Base-by-base conservation (phyloP, 2,113 vertebrate species). In the Paradisaea rubra region DNA sequence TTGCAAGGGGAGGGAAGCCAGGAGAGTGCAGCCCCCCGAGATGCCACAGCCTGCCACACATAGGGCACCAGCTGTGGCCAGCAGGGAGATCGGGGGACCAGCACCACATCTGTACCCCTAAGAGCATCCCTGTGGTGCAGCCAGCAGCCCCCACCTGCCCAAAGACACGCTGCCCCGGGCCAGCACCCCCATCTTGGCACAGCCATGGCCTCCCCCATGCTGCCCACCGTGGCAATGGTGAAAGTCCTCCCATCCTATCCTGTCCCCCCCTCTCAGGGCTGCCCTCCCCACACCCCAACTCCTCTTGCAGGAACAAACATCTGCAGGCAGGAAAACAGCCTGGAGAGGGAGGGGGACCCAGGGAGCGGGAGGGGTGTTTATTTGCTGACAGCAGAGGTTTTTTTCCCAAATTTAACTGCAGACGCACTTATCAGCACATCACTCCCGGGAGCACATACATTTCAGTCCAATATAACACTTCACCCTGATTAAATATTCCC, bases 381-480 rank as follows among this genome's bases (percentile, higher is more conserved):
- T 78, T 89, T 86, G 83, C 68, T 64, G 83, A 57, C 10, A 13
- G 63, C 35, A 73, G 41, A 23, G 3, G n/a, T n/a, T 64, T 80
- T 71, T 66, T 30, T 20, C 53, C 71, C 33, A 57, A 54, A 78
- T 94, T 88, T 81, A 81, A 77, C 56, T 3, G 3, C 73, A 84
- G 79, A 57, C 64, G 56, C 74, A 31, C 56, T 91, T 70, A 90
- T 66, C 92, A 72, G 74, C 68, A 37, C 9, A 49, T 85, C 24
- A 1, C 70, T 71, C 66, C 94, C 81, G 63, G 49, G 8, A 93
- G 92, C 79, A 89, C 89, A 91, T 14, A 66, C 47, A 82, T 80
- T 92, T 81, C 65, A 61, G 88, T 72, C 83, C 66, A 47, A 93
- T 93, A 82, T 71, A 91, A 88, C 69, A 70, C 85, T 79, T 88